These are phyloP conservation scores for Anhinga rufa DNA, from an alignment of 2,113 vertebrate genomes.

Conservation along the genomic window DNA sequence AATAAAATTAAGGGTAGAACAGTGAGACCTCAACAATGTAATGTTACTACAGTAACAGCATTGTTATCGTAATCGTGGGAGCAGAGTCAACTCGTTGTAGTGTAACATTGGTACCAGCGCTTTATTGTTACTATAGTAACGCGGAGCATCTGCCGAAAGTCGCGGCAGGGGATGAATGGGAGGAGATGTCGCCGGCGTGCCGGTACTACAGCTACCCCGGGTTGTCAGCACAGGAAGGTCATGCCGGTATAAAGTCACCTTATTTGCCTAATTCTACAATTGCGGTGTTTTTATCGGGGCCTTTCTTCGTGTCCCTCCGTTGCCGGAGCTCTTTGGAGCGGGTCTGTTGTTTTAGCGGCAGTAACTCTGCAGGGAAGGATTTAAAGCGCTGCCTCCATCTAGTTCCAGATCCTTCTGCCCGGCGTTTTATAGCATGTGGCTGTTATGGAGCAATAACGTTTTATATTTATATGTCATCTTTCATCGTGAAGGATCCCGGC, in stretches of 20 bases:
- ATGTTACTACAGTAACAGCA: slow-evolving; percentile 53
- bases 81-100: slow-evolving; percentile 21
- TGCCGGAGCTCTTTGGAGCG: neutral
- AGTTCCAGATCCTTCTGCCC: slow-evolving; percentile 60
- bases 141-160: neutral
- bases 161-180: slow-evolving; percentile 25
- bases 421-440: slow-evolving; percentile 63
- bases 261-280: neutral
- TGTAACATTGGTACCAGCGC: neutral
- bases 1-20: slow-evolving; percentile 59
- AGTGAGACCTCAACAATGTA: slow-evolving; percentile 15
- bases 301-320: neutral
- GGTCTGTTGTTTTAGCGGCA: slow-evolving; percentile 15
- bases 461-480: slow-evolving; percentile 65
- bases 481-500: slow-evolving; percentile 41
- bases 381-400: slow-evolving; percentile 37
- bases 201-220: neutral
- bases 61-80: slow-evolving; percentile 10
- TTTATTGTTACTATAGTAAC: slow-evolving; percentile 19
- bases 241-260: neutral
- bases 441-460: slow-evolving; percentile 64
- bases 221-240: neutral
- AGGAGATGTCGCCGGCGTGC: neutral
- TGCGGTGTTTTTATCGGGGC: neutral
- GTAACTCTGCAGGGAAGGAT: slow-evolving; percentile 52